phyloP scores from a whole-genome alignment of 2,797 vertebrate genomes.

The Pseudomugil gertrudae region DNA sequence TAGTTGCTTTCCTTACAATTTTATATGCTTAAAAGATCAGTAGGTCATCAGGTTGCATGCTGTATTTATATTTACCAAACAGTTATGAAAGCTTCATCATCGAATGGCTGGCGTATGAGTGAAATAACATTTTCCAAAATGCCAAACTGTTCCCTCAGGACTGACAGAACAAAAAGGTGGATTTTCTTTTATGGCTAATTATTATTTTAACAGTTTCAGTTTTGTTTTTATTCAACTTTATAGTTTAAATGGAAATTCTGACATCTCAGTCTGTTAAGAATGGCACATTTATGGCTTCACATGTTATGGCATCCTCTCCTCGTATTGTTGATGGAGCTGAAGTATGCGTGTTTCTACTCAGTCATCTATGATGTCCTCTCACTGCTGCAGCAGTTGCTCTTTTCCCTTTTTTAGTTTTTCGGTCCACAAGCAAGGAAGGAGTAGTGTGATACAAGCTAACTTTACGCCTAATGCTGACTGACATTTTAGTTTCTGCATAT shows the following conservation, averaged over 20 bases:
- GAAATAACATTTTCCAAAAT: neutral
- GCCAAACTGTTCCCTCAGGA: constrained; percentile 7
- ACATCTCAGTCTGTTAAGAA: too few relatives aligned
- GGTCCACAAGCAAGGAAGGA: neutral
- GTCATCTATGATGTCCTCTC: neutral
- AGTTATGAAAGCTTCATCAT: neutral
- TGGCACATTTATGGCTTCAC: too few relatives aligned
- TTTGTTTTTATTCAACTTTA: neutral
- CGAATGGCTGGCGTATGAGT: neutral
- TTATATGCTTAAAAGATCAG: neutral
- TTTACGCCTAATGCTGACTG: too few relatives aligned
- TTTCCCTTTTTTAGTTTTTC: neutral
- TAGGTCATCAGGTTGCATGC: neutral
- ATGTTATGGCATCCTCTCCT: too few relatives aligned
- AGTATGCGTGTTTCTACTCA: neutral
- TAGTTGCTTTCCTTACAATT: neutral
- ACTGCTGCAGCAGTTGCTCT: neutral
- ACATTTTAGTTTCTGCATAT: neutral
- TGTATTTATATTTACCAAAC: neutral
- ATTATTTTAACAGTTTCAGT: neutral
- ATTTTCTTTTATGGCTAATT: neutral
- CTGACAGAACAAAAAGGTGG: neutral
- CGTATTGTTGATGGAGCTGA: too few relatives aligned
- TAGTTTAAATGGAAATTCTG: neutral
- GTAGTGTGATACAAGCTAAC: neutral